Percentiles rank a stretch among this genome's conserved stretches.
phyloP scores from a whole-genome alignment of 2,113 vertebrate species.

The Pagrus major region DNA sequence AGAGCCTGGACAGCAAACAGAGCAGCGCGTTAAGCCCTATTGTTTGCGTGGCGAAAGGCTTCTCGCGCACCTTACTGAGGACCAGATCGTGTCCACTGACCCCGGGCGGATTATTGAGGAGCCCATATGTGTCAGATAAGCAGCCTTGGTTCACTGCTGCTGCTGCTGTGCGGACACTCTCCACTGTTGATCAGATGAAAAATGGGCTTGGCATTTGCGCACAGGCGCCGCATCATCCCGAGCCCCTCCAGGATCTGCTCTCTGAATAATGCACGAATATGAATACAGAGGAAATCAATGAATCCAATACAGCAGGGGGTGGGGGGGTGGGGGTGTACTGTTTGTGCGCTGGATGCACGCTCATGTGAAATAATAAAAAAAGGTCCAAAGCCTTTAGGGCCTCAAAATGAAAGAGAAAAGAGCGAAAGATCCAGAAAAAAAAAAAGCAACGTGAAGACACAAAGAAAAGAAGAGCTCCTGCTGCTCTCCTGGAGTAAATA shows the following conservation, averaged over 20 bases:
- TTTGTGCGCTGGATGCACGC: neutral
- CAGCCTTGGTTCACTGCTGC: constrained; percentile 48
- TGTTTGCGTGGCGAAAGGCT: constrained; percentile 29
- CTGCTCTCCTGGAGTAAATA: neutral
- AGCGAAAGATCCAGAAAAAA: constrained; percentile 72
- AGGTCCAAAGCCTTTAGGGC: constrained; percentile 35
- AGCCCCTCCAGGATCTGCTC: neutral
- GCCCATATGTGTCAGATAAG: constrained; percentile 70
- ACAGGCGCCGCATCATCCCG: constrained; percentile 47
- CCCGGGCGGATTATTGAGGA: constrained; percentile 63
- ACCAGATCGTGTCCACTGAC: constrained; percentile 52
- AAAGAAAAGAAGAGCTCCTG: constrained; percentile 5
- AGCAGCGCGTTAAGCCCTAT: neutral
- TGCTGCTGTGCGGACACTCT: constrained; percentile 22
- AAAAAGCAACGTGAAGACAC: constrained; percentile 6
- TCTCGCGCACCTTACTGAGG: constrained; percentile 35
- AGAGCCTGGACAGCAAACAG: neutral
- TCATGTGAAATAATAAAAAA: neutral
- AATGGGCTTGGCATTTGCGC: constrained; percentile 80
- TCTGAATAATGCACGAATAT: constrained; percentile 2
- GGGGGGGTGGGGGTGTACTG: accelerated
- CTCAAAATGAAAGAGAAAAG: constrained; percentile 25
- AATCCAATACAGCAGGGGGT: neutral
- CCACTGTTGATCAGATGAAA: constrained; percentile 47
- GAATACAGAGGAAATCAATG: neutral